Base-by-base conservation (phyloP, 2,888 invertebrate species). In the Eilema sororculum region DNA sequence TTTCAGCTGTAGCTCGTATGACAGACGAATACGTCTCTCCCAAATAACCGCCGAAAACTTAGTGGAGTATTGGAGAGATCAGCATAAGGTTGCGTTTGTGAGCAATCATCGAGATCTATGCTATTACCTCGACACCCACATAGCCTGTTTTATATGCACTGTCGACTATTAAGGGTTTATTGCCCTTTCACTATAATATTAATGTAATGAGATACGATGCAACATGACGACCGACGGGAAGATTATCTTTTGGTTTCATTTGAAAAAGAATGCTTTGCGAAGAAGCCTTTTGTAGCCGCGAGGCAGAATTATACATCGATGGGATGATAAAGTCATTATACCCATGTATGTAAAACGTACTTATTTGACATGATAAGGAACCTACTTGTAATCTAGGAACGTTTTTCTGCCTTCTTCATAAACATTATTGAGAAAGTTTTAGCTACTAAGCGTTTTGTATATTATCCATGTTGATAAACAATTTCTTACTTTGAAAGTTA, bases 111-210 rank as follows among this genome's bases (percentile, higher is more conserved):
- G 83, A 86, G 89, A 89, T 91, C 90, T 90, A 83, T 82, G 84
- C 86, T 89, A 87, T 88, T 89, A 89, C 89, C 84, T 84, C 85
- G 83, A 89, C 93, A 85, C 92, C 94, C 92, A 93, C 93, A 86
- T 84, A 65, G 56, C 82, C 84, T 86, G 84, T 85, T 86, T 85
- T 84, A 80, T 84, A 84, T 86, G 86, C 85, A 67, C 79, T 87
- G 67, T 71, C 41, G 57, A 67, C 67, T 41, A 86, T 88, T 82
- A 87, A 88, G 88, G 88, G 91, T 92, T 92, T 92, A 92, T 89
- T 90, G 90, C 90, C 88, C 90, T 91, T 84, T 84, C 79, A 86
- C 77, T 83, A 79, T 83, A 75, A 75, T 82, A 79, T 82, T 74
- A 76, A 79, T 78, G 80, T 84, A 84, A 87, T 78, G 73, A 76